Conservation (phyloP, 2,113 vertebrate species). For the Origma solitaria region DNA sequence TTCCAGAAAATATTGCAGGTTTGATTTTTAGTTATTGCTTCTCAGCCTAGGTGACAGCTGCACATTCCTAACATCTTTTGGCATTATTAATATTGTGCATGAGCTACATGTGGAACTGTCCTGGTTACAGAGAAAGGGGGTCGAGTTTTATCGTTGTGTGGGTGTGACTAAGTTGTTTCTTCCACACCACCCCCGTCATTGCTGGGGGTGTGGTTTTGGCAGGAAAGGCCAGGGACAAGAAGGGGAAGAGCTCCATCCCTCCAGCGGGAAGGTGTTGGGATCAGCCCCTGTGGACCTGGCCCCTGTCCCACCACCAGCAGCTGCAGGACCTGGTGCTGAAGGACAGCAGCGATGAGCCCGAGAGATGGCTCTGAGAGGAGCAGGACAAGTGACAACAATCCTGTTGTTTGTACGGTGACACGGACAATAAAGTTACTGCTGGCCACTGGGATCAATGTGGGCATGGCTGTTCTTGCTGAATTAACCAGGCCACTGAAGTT, state of each 20-base stretch:
- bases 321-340: neutral
- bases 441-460: neutral
- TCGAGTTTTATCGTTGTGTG: neutral
- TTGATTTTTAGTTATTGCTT: neutral
- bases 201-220: neutral
- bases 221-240: neutral
- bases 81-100: neutral
- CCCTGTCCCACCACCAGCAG: neutral
- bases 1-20: neutral
- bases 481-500: neutral
- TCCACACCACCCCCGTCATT: neutral
- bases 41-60: neutral
- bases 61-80: neutral
- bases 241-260: fast-evolving
- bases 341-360: neutral
- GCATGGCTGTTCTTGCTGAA: neutral
- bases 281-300: neutral
- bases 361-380: too few relatives aligned
- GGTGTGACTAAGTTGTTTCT: neutral
- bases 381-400: neutral
- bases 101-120: neutral
- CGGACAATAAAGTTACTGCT: neutral
- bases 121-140: too few relatives aligned
- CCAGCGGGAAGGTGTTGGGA: neutral
- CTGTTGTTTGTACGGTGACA: fast-evolving